Evolutionary conservation across 2,888 invertebrate genomes (phyloP).

Genomic region (Pandemis cinnamomeana): DNA sequence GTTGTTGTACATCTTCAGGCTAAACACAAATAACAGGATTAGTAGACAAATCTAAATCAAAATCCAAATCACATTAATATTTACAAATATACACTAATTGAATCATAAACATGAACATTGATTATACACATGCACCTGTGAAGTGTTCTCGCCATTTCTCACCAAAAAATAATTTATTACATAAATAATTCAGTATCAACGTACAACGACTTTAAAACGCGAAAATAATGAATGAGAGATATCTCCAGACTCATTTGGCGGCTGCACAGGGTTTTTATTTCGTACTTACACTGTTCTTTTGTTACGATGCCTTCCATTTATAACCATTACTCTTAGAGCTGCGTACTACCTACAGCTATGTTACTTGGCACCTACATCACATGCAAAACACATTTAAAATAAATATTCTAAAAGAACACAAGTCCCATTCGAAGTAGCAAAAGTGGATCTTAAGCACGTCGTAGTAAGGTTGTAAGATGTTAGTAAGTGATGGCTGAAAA

Average conservation of each 20-base stretch:
- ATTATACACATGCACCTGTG: background rate
- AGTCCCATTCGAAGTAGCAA: background rate
- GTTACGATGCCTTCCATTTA: constrained; percentile 22
- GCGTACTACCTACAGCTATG: constrained; percentile 5
- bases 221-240: constrained; percentile 31
- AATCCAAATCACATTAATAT: background rate
- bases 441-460: background rate
- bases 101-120: background rate
- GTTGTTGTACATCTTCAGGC: too few relatives aligned
- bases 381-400: constrained; percentile 21
- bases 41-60: background rate
- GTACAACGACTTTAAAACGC: constrained; percentile 23
- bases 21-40: background rate
- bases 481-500: background rate
- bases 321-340: constrained; percentile 17
- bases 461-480: background rate
- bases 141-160: constrained; percentile 6
- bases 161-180: constrained; percentile 29
- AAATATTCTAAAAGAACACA: background rate
- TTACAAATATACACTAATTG: background rate
- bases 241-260: constrained; percentile 27
- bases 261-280: constrained; percentile 19
- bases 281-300: constrained; percentile 20
- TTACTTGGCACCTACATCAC: background rate
- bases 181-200: constrained; percentile 25